These are phyloP conservation scores for Microcebus griseorufus DNA, from an alignment of 2,113 vertebrate genomes.

Conservation along the genomic window DNA sequence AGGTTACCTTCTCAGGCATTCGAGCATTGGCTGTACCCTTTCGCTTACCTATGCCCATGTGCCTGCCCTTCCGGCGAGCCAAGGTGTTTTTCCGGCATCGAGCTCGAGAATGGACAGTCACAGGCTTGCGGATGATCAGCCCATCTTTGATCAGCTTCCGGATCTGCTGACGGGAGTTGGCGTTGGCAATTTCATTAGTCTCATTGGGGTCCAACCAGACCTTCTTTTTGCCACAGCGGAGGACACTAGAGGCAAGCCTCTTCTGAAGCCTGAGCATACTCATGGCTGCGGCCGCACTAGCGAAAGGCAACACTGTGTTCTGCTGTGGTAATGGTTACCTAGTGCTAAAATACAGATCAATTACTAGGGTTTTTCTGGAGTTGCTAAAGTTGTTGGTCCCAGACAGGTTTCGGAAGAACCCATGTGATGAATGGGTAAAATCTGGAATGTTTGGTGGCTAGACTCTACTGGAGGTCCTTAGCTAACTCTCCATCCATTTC, in stretches of 20 bases:
- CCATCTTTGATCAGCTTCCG: constrained; percentile 98
- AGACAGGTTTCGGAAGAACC: no score
- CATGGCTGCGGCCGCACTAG: no score
- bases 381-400: not conserved
- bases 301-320: not conserved
- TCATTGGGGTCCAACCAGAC: no score
- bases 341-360: not conserved
- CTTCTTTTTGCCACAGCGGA: no score
- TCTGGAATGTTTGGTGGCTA: not conserved
- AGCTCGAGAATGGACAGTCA: constrained; percentile 96
- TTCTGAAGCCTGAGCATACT: no score
- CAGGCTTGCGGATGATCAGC: constrained; percentile 97
- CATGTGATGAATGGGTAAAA: not conserved
- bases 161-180: constrained; percentile 98
- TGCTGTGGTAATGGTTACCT: not conserved
- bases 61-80: constrained; percentile 96
- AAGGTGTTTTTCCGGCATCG: constrained; percentile 98
- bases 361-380: not conserved
- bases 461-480: not conserved
- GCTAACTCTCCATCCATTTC: not conserved
- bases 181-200: no score
- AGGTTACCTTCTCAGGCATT: no score
- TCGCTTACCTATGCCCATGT: constrained; percentile 97
- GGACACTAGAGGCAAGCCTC: no score
- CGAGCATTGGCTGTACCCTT: no score